Percentiles rank a stretch among this genome's conserved stretches.
phyloP scores from a whole-genome alignment of 2,113 vertebrate species.

The Prolemur simus region DNA sequence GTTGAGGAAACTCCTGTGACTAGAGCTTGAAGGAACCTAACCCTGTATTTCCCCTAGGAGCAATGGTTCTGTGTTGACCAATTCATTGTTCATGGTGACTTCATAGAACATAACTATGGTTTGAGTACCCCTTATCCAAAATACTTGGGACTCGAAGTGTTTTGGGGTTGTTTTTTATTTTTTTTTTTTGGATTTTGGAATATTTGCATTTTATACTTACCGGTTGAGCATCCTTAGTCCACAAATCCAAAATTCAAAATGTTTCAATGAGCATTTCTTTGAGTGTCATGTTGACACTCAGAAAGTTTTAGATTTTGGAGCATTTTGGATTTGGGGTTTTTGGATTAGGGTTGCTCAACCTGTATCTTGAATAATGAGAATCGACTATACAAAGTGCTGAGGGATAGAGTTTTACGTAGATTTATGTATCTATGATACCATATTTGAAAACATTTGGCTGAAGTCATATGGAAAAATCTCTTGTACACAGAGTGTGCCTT shows the following conservation, averaged over 20 bases:
- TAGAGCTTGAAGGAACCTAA: not conserved
- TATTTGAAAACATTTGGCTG: not conserved
- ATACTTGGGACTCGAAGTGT: not conserved
- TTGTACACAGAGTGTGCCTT: accelerated
- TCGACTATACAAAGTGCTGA: not conserved
- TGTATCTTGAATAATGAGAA: not conserved
- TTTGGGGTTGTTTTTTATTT: not conserved
- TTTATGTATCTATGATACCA: too few relatives aligned
- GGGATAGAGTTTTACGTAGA: not conserved
- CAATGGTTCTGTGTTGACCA: not conserved
- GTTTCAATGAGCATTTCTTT: not conserved
- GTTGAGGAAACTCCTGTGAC: not conserved
- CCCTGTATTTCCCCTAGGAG: not conserved
- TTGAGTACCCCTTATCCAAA: not conserved
- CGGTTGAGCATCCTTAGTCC: too few relatives aligned
- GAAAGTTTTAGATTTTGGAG: not conserved
- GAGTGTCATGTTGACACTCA: not conserved
- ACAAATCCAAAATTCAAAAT: too few relatives aligned
- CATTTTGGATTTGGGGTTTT: not conserved
- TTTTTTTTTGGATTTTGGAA: not conserved
- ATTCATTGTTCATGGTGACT: not conserved
- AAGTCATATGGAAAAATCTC: accelerated
- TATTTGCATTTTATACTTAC: not conserved
- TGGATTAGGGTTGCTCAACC: not conserved
- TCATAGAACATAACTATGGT: not conserved